These are phyloP conservation scores for Quiscalus mexicanus DNA, from an alignment of 2,113 vertebrate species.

Conservation along the genomic window DNA sequence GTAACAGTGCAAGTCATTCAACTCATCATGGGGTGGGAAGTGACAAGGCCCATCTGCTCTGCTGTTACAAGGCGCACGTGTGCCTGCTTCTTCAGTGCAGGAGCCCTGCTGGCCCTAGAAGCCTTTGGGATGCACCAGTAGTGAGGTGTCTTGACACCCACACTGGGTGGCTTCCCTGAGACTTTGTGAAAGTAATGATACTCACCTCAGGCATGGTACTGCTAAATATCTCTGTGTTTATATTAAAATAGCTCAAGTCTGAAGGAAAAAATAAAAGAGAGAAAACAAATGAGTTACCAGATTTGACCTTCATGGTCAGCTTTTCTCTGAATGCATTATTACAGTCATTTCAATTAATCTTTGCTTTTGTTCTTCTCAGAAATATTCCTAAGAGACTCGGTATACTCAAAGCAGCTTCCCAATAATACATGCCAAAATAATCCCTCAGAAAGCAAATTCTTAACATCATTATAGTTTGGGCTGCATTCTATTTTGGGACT, in stretches of 20 bases:
- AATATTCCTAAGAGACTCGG: neutral
- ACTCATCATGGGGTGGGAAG: neutral
- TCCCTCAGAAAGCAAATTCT: neutral
- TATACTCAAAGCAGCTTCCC: neutral
- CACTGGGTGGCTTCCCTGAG: neutral
- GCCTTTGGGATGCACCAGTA: neutral
- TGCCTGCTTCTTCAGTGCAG: fast-evolving
- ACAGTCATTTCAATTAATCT: neutral
- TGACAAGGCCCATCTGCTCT: neutral
- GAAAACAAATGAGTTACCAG: neutral
- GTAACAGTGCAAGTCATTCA: neutral
- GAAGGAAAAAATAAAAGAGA: neutral
- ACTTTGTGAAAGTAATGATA: neutral
- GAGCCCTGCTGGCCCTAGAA: neutral
- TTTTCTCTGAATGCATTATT: neutral
- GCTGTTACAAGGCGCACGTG: neutral
- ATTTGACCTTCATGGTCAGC: neutral
- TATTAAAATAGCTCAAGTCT: constrained; percentile 70
- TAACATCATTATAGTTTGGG: neutral
- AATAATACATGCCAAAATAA: neutral
- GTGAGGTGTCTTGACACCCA: neutral
- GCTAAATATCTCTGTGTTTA: constrained; percentile 69
- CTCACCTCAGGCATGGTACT: constrained; percentile 72
- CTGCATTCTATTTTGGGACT: neutral
- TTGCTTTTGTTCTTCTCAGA: neutral